Base-by-base conservation (phyloP, 2,888 invertebrate genomes). In the Glyphotaelius pellucidus region DNA sequence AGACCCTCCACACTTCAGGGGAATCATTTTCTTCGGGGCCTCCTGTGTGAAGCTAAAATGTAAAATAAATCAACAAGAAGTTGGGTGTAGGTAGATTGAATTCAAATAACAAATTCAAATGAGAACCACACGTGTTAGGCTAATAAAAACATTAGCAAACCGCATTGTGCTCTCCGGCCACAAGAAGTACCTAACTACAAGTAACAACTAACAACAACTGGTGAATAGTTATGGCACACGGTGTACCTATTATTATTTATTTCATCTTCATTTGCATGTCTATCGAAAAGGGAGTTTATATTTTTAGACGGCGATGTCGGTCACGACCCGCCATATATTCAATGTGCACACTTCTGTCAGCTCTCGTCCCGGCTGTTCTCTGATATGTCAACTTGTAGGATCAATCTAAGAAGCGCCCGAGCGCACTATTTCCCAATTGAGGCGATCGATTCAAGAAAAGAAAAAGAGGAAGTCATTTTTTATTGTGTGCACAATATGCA, bases 281-380 rank as follows among this genome's bases (percentile, higher is more conserved):
- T 88, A 67, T 67, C 88, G 32, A 67, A 88, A 88, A 88, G 88
- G 88, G 88, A 88, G 32, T 88, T 67, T 89, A 83, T 91, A 91
- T 91, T 91, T 91, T 90, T 91, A 91, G 91, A 91, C 83, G 42
- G 67, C 9, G 25, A 87, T 88, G 80, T 88, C 91, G 91, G 91
- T 91, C 91, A 90, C 91, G 91, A 91, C 91, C 91, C 88, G 83
- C 89, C 91, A 67, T 38, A 42, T 31, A 79, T 83, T 25, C 47
- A 80, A n/a, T 80, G n/a, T 85, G 25, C 84, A 32, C 52, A 30
- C 87, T 30, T 42, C 67, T 67, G 88, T 88, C 88, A 38, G 86
- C 25, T 25, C 85, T 35, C 67, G 79, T 67, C 88, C 15, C 67
- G 35, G 35, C 88, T 67, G 25, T 67, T 31, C 52, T 31, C 32